Conservation (phyloP, 1,140 invertebrate genomes). For the Phocides pigmalion region DNA sequence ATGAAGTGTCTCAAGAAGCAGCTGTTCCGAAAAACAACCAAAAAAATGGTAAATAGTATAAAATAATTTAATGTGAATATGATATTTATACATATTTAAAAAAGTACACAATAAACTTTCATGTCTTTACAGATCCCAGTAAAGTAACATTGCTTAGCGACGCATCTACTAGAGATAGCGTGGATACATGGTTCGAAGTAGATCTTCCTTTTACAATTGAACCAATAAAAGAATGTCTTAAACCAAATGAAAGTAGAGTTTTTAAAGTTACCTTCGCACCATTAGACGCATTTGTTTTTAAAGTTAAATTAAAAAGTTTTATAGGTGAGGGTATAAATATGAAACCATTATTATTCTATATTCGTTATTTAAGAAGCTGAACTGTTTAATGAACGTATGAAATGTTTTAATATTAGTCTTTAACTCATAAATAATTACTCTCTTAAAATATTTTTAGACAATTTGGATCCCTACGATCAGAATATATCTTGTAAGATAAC, state of each 20-base stretch:
- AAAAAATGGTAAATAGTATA: conserved; percentile 11
- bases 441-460: conserved; percentile 55
- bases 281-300: conserved; percentile 68
- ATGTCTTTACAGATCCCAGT: conserved; percentile 50
- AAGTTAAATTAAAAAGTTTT: conserved; percentile 63
- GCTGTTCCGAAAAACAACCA: conserved; percentile 2
- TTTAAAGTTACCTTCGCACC: conserved; percentile 71
- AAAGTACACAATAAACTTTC: no score
- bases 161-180: conserved; percentile 56
- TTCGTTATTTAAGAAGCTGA: no score
- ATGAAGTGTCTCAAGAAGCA: background rate
- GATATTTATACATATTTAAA: background rate
- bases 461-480: conserved; percentile 71
- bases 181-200: conserved; percentile 75
- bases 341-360: no score
- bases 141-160: conserved; percentile 69
- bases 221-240: conserved; percentile 61
- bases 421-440: no score
- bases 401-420: no score
- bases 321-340: conserved; percentile 54
- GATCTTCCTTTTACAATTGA: conserved; percentile 68
- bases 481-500: conserved; percentile 64
- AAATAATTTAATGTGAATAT: background rate
- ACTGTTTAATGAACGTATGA: no score
- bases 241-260: conserved; percentile 49